Conservation (phyloP, 2,888 invertebrate genomes). For the Brassicogethes aeneus region DNA sequence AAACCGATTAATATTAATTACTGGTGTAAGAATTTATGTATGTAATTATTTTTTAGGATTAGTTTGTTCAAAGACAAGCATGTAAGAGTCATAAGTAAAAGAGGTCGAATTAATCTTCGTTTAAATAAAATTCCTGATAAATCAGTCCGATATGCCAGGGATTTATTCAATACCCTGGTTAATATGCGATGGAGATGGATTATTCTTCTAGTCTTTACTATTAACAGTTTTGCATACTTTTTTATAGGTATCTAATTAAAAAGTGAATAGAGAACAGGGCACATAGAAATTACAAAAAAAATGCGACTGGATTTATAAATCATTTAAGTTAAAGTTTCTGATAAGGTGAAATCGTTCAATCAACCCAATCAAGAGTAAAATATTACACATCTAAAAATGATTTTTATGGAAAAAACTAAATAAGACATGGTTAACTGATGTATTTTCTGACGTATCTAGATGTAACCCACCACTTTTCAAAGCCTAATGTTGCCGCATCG, state of each 20-base stretch:
- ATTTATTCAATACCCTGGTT: slow-evolving; percentile 23
- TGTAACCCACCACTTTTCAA: too few species aligned
- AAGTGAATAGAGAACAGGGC: too few species aligned
- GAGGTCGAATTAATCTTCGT: slow-evolving; percentile 37
- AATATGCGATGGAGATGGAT: slow-evolving; percentile 25
- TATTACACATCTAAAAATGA: too few species aligned
- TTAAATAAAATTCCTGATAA: slow-evolving; percentile 19
- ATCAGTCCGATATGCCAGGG: slow-evolving; percentile 19
- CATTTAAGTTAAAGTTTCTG: too few species aligned
- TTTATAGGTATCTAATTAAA: slow-evolving; percentile 1
- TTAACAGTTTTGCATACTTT: slow-evolving; percentile 21
- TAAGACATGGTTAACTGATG: too few species aligned
- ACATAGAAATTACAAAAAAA: too few species aligned
- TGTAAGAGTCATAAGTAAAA: slow-evolving; percentile 38
- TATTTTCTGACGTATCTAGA: too few species aligned
- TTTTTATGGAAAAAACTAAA: too few species aligned
- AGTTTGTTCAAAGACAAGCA: slow-evolving; percentile 9
- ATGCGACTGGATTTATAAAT: too few species aligned
- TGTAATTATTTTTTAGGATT: background rate
- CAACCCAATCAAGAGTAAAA: too few species aligned
- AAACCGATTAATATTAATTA: background rate
- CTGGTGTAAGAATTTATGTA: background rate
- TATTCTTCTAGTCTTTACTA: slow-evolving; percentile 15
- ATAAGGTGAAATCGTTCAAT: too few species aligned
- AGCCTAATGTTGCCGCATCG: too few species aligned